Percentiles rank a stretch among this genome's conserved stretches.
Conservation (phyloP, 2,888 invertebrate genomes). For the Blastobasis lacticolella region DNA sequence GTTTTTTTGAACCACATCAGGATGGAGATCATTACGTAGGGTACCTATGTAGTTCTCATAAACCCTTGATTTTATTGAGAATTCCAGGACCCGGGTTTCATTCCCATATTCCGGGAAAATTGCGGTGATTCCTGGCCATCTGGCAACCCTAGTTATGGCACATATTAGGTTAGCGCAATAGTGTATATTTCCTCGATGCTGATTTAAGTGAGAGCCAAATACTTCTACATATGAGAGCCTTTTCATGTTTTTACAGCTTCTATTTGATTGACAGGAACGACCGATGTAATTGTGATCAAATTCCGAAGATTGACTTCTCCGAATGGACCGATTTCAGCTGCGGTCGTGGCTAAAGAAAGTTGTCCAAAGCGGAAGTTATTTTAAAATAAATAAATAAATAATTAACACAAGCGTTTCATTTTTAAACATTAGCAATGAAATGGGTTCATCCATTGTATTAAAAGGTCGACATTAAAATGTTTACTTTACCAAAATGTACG, state of each 20-base stretch:
- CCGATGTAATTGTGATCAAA: constrained; percentile 23
- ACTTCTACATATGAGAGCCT: not conserved
- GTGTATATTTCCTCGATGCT: not conserved
- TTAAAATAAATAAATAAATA: not conserved
- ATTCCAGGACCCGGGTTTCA: not conserved
- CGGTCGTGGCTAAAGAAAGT: not conserved
- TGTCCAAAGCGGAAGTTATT: too few species aligned
- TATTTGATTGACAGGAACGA: constrained; percentile 28
- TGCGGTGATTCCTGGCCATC: constrained; percentile 17
- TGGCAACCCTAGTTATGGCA: constrained; percentile 30
- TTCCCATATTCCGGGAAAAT: not conserved
- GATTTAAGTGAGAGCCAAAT: not conserved
- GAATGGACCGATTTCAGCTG: constrained; percentile 28
- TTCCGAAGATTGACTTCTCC: constrained; percentile 23
- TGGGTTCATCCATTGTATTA: too few species aligned
- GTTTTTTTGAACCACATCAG: too few species aligned
- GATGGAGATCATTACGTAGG: too few species aligned
- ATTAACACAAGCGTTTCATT: not conserved
- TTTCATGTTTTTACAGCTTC: not conserved
- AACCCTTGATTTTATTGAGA: too few species aligned
- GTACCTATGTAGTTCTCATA: too few species aligned
- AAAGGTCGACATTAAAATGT: too few species aligned
- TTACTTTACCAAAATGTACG: too few species aligned
- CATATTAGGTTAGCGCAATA: constrained; percentile 24
- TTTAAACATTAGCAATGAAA: too few species aligned